phyloP scores from a whole-genome alignment of 2,888 invertebrate species.

The Acanthopleura granulata region DNA sequence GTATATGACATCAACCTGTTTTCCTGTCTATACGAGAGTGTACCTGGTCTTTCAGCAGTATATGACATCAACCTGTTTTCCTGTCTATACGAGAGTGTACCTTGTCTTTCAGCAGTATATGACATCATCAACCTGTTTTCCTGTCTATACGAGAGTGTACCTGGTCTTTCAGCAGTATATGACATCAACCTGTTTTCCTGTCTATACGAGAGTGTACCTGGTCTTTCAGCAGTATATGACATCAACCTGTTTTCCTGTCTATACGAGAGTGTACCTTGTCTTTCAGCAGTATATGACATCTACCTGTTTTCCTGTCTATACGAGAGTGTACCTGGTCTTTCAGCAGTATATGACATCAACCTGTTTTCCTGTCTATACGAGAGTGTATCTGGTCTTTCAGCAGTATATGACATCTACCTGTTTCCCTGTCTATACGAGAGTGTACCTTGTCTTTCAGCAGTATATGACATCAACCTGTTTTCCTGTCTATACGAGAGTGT shows the following conservation, averaged over 20 bases:
- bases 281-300: slow-evolving; percentile 47
- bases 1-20: too few species aligned
- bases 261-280: slow-evolving; percentile 53
- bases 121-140: not conserved
- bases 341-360: too few species aligned
- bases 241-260: not conserved
- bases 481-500: slow-evolving; percentile 17
- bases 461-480: not conserved
- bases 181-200: slow-evolving; percentile 73
- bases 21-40: too few species aligned
- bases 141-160: slow-evolving; percentile 35
- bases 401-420: slow-evolving; percentile 71
- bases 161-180: slow-evolving; percentile 64
- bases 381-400: too few species aligned
- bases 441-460: too few species aligned
- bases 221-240: too few species aligned
- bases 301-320: slow-evolving; percentile 30
- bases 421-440: not conserved
- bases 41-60: too few species aligned
- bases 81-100: too few species aligned
- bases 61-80: too few species aligned
- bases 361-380: too few species aligned
- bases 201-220: too few species aligned
- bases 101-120: too few species aligned
- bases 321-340: slow-evolving; percentile 34